These are phyloP conservation scores for Aelia acuminata DNA, from an alignment of 2,888 invertebrate species.

Conservation along the genomic window DNA sequence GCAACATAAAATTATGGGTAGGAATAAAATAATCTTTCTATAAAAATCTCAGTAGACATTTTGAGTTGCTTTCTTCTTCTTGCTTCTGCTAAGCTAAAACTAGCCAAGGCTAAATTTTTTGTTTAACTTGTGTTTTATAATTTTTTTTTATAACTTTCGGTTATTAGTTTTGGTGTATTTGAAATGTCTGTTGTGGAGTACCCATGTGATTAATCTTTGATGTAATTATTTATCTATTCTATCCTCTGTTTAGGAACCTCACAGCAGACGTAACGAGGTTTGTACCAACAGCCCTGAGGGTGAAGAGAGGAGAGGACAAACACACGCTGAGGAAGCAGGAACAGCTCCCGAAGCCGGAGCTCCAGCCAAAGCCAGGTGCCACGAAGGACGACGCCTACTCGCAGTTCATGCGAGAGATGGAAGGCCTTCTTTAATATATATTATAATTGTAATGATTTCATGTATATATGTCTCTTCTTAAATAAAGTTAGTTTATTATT, in stretches of 20 bases:
- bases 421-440: constrained; percentile 81
- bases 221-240: constrained; percentile 57
- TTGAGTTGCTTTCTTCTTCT: too few species aligned
- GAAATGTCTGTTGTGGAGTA: too few species aligned
- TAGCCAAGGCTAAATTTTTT: too few species aligned
- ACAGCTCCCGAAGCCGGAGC: constrained; percentile 58
- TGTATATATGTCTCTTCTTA: constrained; percentile 10
- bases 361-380: constrained; percentile 70
- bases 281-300: constrained; percentile 91
- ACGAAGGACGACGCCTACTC: constrained; percentile 98
- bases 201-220: too few species aligned
- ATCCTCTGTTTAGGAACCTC: constrained; percentile 75
- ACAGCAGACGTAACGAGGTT: constrained; percentile 96
- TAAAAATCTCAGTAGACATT: too few species aligned
- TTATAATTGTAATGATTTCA: not conserved
- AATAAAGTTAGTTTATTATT: constrained; percentile 44
- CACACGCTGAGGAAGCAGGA: constrained; percentile 59
- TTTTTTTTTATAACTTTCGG: too few species aligned
- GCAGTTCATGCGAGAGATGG: constrained; percentile 99
- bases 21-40: too few species aligned
- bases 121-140: too few species aligned
- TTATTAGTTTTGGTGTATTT: too few species aligned
- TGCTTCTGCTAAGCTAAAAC: too few species aligned
- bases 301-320: constrained; percentile 83
- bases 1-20: too few species aligned